Base-by-base conservation (phyloP, 2,113 vertebrate genomes). In the Vulpes ferrilata region DNA sequence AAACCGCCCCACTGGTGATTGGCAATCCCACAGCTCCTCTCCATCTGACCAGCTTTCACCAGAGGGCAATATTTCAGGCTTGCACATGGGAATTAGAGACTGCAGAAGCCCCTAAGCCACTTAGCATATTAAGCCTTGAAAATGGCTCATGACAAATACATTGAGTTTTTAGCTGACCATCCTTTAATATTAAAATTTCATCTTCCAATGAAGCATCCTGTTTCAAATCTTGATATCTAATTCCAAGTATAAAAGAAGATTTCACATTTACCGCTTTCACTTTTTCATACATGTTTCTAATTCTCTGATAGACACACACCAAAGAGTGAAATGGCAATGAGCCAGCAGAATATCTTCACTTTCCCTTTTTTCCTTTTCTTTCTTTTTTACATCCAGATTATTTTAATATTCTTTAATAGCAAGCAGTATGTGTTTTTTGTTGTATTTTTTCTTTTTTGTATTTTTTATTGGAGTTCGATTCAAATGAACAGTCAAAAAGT, bases 41-140 rank as follows among this genome's bases (percentile, higher is more conserved):
- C 91, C 73, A 93, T 90, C 91, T 97, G 92, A 89, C 71, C 90
- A 95, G 57, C 69, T 84, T 88, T 96, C 73, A 87, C 48, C 67
- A 95, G 53, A 95, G 79, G 78, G 88, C 85, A 74, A 76, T 53
- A 86, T 76, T 95, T 89, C 93, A 88, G 91, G 59, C 38, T 59
- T 78, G 32, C 30, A 55, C 81, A 48, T 60, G 38, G 43, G 93
- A 60, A 87, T 91, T 64, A 96, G 53, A 95, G 83, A 84, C 59
- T 65, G 8, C 19, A 73, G 85, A 93, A 90, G 20, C 19, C 89
- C 78, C n/a, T n/a, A 67, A 79, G 48, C 13, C 59, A 95, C 74
- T 93, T 73, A 59, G 48, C 53, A 89, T 62, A 76, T 67, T 93
- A 95, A 87, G 62, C 65, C 38, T 78, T 64, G 76, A 57, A 97